Percentiles rank a stretch among this genome's conserved stretches.
Conservation (phyloP, 2,888 invertebrate genomes). For the Heliconius hortense region DNA sequence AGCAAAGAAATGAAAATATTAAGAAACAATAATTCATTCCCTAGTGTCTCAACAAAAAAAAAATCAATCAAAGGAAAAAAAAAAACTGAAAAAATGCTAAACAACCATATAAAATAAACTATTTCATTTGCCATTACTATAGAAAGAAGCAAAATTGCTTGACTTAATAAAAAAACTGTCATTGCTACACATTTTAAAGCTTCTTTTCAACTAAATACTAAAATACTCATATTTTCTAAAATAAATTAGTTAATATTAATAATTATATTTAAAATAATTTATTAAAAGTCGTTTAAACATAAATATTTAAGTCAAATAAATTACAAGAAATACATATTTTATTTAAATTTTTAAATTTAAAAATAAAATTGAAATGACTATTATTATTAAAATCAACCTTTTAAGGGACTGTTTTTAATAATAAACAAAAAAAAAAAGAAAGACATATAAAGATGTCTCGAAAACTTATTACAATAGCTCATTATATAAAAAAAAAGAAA, state of each 20-base stretch:
- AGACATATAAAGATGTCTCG: too few species aligned
- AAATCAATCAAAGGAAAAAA: background rate
- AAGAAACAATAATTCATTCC: background rate
- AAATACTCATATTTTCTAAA: background rate
- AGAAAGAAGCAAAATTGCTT: background rate
- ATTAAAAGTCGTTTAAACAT: background rate
- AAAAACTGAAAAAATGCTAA: too few species aligned
- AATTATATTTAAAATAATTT: background rate
- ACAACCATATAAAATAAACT: background rate
- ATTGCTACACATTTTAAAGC: background rate
- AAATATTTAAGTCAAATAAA: background rate
- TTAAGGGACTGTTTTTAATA: background rate
- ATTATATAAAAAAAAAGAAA: too few species aligned
- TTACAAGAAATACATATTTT: background rate
- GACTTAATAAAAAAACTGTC: background rate
- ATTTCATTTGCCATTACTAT: background rate
- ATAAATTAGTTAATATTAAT: background rate
- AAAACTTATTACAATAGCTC: too few species aligned
- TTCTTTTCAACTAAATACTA: background rate
- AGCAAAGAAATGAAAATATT: too few species aligned
- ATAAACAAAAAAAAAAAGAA: background rate
- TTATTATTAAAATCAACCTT: background rate
- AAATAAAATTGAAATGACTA: background rate
- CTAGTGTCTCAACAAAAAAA: background rate
- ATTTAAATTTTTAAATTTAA: too few species aligned